These are phyloP conservation scores for Megalops cyprinoides DNA, from an alignment of 2,797 vertebrate species.

Conservation along the genomic window DNA sequence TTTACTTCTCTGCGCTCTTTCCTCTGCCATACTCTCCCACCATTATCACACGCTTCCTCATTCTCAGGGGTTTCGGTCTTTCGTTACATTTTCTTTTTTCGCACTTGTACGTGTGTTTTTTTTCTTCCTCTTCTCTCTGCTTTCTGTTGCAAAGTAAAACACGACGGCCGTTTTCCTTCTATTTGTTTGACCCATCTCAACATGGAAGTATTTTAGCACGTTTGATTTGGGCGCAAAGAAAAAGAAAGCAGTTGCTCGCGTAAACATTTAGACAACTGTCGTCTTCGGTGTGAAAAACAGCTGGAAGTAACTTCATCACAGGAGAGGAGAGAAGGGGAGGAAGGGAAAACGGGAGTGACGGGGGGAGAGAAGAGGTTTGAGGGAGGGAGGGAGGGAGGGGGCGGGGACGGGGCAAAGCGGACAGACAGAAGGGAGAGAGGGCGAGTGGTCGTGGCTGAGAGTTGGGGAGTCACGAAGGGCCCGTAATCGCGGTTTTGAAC, in stretches of 20 bases:
- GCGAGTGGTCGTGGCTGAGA: constrained; percentile 55
- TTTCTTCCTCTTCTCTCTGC: constrained; percentile 56
- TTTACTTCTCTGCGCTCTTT: constrained; percentile 65
- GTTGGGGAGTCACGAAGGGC: constrained; percentile 59
- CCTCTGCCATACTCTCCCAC: constrained; percentile 61
- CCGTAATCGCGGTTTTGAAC: constrained; percentile 65
- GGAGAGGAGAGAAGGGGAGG: constrained; percentile 25
- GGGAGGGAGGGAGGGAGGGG: constrained; percentile 40
- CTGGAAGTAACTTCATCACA: constrained; percentile 76
- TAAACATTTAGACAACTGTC: constrained; percentile 85
- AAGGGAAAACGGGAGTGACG: constrained; percentile 35
- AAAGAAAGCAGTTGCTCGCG: constrained; percentile 73
- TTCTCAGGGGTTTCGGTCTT: constrained; percentile 44
- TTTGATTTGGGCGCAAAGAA: constrained; percentile 70
- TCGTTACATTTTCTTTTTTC: constrained; percentile 5
- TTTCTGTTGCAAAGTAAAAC: constrained; percentile 52
- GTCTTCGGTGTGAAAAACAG: constrained; percentile 79
- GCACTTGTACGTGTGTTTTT: neutral
- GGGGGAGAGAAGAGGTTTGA: constrained; percentile 51
- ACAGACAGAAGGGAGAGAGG: constrained; percentile 47
- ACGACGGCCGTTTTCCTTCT: constrained; percentile 53
- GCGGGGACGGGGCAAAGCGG: constrained; percentile 31
- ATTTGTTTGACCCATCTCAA: constrained; percentile 58
- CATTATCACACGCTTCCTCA: constrained; percentile 70
- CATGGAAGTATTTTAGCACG: constrained; percentile 63